Evolutionary conservation across 1,140 invertebrate genomes (phyloP), one percentile per base, ranked within the genome.

Genomic region (Leptopilina clavipes): DNA sequence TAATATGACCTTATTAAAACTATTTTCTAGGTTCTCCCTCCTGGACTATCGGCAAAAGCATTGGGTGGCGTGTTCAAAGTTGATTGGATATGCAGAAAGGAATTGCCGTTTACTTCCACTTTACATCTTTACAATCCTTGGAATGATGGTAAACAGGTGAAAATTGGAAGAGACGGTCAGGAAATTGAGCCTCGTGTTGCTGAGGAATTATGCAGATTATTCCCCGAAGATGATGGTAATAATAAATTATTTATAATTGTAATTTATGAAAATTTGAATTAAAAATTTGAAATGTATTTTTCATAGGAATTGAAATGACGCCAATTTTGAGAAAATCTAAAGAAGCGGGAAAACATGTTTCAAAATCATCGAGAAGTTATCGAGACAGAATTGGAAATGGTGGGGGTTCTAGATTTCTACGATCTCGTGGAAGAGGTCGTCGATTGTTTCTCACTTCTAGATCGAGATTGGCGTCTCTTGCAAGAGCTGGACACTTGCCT

Each of bases 111-210:
- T 83, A 95, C 94, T 76, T 95, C 95, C 78, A 98, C 97, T 1
- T 93, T 96, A 79, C 97, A 99, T 90, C 91, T 99, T 25, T 98
- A 98, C 85, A 99, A 99, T 92, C 95, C 97, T 5, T 99, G 98
- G 97, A 99, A 99, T 93, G 97, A 99, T 89, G 97, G 97, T 43
- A 99, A 99, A 91, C 97, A 98, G 72, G 98, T 99, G 0, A 99
- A 99, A 93, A 99, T 99, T 87, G 98, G 98, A 14, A 93, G 98
- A 83, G 98, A 99, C 93, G 98, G 98, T 17, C 98, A 99, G 93
- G 97, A 98, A 93, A 97, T 99, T 78, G 98, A 99, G 86, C 97
- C 97, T 12, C 94, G 95, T 86, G 97, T 98, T 77, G 98, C 96
- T 43, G 96, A 98, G 88, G 96, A 98, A 89, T 91, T 99, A 40